phyloP scores from a whole-genome alignment of 2,797 vertebrate species.

The Crypturellus tataupa region DNA sequence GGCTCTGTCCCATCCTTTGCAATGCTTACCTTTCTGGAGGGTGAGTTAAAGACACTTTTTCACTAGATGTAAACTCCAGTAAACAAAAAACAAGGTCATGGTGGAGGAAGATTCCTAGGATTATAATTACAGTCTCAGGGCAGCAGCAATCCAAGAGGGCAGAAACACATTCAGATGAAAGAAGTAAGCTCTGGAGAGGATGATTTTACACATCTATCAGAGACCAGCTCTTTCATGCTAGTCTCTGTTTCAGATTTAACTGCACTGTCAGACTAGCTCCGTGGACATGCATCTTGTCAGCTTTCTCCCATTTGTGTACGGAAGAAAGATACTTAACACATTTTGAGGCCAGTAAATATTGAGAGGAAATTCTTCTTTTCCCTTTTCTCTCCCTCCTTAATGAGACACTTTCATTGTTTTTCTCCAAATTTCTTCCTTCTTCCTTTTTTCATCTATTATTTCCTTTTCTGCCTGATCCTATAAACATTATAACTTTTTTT shows the following conservation, averaged over 20 bases:
- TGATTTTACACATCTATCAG: not conserved
- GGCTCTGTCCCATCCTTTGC: not conserved
- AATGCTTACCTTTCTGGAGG: not conserved
- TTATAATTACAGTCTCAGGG: not conserved
- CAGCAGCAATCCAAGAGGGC: not conserved
- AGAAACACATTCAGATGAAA: not conserved
- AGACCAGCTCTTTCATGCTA: not conserved
- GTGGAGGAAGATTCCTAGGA: not conserved
- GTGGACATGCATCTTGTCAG: not conserved
- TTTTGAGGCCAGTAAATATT: not conserved
- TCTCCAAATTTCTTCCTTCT: not conserved
- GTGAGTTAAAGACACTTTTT: not conserved
- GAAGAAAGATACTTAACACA: not conserved
- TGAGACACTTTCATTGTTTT: not conserved
- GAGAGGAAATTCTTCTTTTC: not conserved
- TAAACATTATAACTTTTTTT: not conserved
- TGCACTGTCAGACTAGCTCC: not conserved
- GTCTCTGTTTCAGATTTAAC: not conserved
- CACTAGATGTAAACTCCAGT: not conserved
- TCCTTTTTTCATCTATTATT: not conserved
- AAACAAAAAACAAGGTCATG: not conserved
- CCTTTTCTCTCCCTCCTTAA: not conserved
- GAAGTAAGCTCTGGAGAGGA: not conserved
- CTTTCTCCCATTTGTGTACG: not conserved
- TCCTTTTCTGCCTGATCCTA: not conserved